Conservation (phyloP, 2,113 vertebrate genomes). For the Carassius auratus region DNA sequence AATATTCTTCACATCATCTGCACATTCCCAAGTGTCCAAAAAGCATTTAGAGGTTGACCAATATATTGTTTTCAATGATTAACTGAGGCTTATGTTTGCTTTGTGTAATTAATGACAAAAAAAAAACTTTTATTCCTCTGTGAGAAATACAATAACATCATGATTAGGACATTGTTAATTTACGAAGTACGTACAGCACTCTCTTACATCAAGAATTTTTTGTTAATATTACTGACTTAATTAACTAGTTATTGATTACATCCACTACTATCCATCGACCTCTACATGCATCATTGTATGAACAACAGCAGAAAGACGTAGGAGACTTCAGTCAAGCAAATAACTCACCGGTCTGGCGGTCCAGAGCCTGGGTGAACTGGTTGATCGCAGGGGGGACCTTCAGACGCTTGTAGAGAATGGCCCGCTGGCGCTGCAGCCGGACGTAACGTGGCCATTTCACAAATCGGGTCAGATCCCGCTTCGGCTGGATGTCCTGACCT, state of each 20-base stretch:
- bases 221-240: background rate
- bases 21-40: slow-evolving; percentile 27
- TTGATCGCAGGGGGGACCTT: slow-evolving; percentile 97
- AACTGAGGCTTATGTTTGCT: background rate
- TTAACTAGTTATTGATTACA: background rate
- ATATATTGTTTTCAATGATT: background rate
- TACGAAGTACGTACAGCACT: background rate
- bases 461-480: slow-evolving; percentile 93
- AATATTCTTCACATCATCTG: slow-evolving; percentile 75
- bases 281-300: background rate
- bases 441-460: slow-evolving; percentile 98
- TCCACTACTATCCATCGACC: accelerated
- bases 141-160: background rate
- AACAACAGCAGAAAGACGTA: too few species aligned
- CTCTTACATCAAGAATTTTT: background rate
- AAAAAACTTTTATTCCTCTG: background rate
- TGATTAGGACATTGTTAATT: background rate
- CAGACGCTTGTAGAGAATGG: slow-evolving; percentile 94
- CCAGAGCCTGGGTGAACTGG: slow-evolving; percentile 97
- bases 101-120: background rate
- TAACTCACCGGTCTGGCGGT: slow-evolving; percentile 90
- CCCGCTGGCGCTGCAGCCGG: slow-evolving; percentile 91
- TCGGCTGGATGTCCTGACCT: slow-evolving; percentile 99
- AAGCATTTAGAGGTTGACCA: background rate
- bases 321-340: too few species aligned